Evolutionary conservation across 2,888 invertebrate genomes (phyloP).

Genomic region (Galerucella calmariensis): DNA sequence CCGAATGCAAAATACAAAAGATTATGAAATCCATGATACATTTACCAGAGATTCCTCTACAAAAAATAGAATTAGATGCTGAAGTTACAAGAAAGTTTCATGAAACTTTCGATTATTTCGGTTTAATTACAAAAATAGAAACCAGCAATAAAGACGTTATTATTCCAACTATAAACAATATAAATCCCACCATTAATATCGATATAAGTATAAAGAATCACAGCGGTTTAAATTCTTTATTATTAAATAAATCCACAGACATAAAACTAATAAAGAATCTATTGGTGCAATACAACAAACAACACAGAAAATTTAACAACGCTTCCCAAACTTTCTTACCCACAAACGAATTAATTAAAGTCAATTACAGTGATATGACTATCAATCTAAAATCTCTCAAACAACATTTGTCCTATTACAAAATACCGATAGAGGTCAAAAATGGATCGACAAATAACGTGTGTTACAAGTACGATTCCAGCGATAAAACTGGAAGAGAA

Average conservation of each 20-base stretch:
- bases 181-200: not conserved
- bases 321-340: conserved; percentile 45
- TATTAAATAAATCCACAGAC: conserved; percentile 27
- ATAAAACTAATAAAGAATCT: conserved; percentile 43
- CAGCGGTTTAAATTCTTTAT: not conserved
- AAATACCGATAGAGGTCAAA: conserved; percentile 47
- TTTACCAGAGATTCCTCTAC: conserved; percentile 41
- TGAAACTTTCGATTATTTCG: not conserved
- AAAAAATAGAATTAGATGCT: conserved; percentile 45
- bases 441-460: conserved; percentile 34
- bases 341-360: conserved; percentile 36
- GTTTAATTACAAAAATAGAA: conserved; percentile 1
- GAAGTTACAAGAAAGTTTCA: not conserved
- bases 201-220: not conserved
- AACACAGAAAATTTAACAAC: conserved; percentile 2
- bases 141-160: not conserved
- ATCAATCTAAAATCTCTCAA: conserved; percentile 46
- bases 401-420: conserved; percentile 42
- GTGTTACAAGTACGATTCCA: conserved; percentile 27
- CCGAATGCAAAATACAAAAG: conserved; percentile 40
- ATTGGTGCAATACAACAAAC: conserved; percentile 18
- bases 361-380: conserved; percentile 29
- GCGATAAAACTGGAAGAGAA: conserved; percentile 10
- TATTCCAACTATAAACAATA: not conserved
- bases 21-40: conserved; percentile 43